Evolutionary conservation across 2,113 vertebrate species (phyloP).

Genomic region (Rostratula benghalensis): DNA sequence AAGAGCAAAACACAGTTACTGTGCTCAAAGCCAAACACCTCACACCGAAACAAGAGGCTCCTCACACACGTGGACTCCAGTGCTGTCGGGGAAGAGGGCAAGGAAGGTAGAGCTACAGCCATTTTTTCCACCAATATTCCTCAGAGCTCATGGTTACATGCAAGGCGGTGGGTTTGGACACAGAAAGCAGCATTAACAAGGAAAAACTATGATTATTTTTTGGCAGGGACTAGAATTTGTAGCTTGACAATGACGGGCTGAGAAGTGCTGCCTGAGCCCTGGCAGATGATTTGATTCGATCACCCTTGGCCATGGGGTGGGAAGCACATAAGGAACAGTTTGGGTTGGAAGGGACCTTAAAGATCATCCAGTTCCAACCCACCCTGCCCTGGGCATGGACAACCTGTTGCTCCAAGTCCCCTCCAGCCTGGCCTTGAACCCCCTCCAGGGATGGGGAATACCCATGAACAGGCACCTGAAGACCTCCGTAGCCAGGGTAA

Average conservation of each 20-base stretch:
- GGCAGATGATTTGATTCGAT: accelerated
- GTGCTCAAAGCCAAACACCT: background rate
- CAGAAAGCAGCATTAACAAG: background rate
- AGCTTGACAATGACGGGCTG: background rate
- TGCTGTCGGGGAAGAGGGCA: background rate
- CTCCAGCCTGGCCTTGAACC: background rate
- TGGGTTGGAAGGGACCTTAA: background rate
- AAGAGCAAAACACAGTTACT: background rate
- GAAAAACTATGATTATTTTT: background rate
- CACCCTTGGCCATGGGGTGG: background rate
- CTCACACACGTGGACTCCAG: background rate
- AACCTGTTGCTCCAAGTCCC: background rate
- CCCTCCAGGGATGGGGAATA: background rate
- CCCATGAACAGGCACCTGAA: background rate
- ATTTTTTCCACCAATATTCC: background rate
- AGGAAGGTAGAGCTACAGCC: background rate
- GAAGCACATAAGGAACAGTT: background rate
- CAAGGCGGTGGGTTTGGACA: background rate
- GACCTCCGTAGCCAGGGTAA: background rate
- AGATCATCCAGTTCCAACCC: background rate
- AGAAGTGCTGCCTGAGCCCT: background rate
- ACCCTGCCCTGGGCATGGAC: background rate
- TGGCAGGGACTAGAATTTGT: background rate
- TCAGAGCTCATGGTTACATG: background rate
- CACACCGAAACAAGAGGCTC: background rate